Base-by-base conservation (phyloP, 2,888 invertebrate species). In the Cephalotes varians region DNA sequence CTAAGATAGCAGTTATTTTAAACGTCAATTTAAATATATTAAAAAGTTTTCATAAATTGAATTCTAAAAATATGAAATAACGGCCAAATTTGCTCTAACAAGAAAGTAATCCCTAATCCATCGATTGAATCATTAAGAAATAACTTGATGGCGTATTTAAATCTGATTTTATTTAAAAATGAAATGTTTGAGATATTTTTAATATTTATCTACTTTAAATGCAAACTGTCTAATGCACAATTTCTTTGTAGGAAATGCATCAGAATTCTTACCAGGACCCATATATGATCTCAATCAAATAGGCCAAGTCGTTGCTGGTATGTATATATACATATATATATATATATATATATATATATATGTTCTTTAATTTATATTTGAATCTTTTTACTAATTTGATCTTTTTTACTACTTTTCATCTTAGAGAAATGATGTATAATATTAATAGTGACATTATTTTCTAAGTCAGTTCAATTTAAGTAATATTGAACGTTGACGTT, bases 271-370 rank as follows among this genome's bases (percentile, higher is more conserved):
- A 93, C 95, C 96, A 92, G 96, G 96, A 93, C 97, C 98, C 92
- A 96, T 97, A 94, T 97, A 97, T 95, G 98, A 98, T 95, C 95
- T 98, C 94, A 96, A 97, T 93, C 98, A 99, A 95, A 96, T 96
- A 90, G 98, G 98, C 89, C 97, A 98, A 94, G 97, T 99, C 90
- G 96, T 97, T 95, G 96, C 97, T 93, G 98, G 98, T 97, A 95
- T 95, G 93, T 92, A 83, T 51, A 28, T 62, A 15, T 28, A 40
- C 5, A 54, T 73, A 40, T 97, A 95, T 95, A 93, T 92, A 83
- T 51, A 28, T 62, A 12, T 51, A n/a, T 15, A 51, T 72, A 40
- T 40, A 58, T 44, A 44, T 4, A 12, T 25, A 34, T 34, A 34
- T 3, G n/a, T 40, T 40, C 12, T 47, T 47, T 47, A 47, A 0